Conservation (phyloP, 1,140 invertebrate genomes). For the Zaprionus lachaisei region DNA sequence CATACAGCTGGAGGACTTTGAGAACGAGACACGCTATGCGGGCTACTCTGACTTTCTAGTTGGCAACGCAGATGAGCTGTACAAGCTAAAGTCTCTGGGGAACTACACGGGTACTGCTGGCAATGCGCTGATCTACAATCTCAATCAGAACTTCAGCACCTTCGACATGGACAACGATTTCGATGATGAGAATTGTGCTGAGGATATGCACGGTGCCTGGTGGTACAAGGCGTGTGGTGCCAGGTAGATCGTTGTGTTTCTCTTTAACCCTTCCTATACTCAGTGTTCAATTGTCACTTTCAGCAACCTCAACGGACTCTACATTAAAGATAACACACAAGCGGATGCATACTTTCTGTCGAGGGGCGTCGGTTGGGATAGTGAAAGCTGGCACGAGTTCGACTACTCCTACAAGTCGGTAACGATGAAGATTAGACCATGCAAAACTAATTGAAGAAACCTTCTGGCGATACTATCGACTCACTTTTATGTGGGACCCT, state of each 20-base stretch:
- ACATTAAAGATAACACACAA: neutral
- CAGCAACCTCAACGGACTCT: constrained; percentile 6
- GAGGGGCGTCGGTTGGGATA: neutral
- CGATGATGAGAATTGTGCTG: constrained; percentile 14
- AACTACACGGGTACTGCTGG: constrained; percentile 6
- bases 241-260: neutral
- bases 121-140: neutral
- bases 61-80: neutral
- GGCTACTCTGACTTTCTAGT: neutral
- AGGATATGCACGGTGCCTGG: constrained; percentile 5
- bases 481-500: neutral
- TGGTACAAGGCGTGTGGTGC: constrained; percentile 10
- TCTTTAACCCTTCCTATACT: neutral
- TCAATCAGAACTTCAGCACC: constrained; percentile 14
- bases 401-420: constrained; percentile 13
- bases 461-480: neutral
- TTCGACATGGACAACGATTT: constrained; percentile 7
- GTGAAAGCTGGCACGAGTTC: constrained; percentile 7
- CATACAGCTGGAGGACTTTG: constrained; percentile 5
- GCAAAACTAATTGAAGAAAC: neutral
- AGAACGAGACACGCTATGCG: constrained; percentile 5
- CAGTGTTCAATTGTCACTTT: neutral
- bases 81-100: constrained; percentile 4
- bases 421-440: constrained; percentile 6
- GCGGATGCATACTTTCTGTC: neutral